Conservation (phyloP, 2,888 invertebrate species). For the Lasioglossum pauxillum region DNA sequence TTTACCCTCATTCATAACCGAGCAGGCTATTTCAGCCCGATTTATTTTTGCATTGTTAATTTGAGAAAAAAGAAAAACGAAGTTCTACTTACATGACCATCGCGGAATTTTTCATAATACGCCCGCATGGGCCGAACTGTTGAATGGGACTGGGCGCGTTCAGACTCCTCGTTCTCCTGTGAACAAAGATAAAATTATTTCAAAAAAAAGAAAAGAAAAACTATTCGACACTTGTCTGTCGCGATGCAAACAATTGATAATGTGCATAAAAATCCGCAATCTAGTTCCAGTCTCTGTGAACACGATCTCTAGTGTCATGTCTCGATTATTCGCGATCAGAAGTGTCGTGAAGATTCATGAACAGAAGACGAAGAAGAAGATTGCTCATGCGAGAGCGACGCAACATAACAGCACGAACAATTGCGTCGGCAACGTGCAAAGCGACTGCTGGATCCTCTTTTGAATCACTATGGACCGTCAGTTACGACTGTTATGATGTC, state of each 20-base stretch:
- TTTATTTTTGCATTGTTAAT: not conserved
- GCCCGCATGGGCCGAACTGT: conserved; percentile 99
- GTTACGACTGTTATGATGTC: not conserved
- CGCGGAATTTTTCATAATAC: conserved; percentile 98
- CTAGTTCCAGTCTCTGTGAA: not conserved
- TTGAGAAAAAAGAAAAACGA: not conserved
- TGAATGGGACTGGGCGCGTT: conserved; percentile 98
- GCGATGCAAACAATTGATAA: not conserved
- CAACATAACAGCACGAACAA: conserved; percentile 9
- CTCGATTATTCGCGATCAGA: not conserved
- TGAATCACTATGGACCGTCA: not conserved
- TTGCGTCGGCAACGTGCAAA: conserved; percentile 11
- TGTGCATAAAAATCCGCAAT: not conserved
- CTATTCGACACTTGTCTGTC: no score
- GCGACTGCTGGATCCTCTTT: not conserved
- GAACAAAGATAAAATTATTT: conserved; percentile 81
- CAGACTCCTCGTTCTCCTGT: conserved; percentile 96
- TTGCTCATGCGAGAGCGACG: not conserved
- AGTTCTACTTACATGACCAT: conserved; percentile 96
- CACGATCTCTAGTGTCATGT: not conserved
- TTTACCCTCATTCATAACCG: not conserved
- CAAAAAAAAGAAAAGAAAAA: not conserved
- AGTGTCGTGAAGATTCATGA: not conserved
- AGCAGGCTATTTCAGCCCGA: not conserved
- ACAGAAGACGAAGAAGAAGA: not conserved